Percentiles rank a stretch among this genome's conserved stretches.
phyloP scores from a whole-genome alignment of 1,140 invertebrate genomes.

The Cryptotermes secundus region DNA sequence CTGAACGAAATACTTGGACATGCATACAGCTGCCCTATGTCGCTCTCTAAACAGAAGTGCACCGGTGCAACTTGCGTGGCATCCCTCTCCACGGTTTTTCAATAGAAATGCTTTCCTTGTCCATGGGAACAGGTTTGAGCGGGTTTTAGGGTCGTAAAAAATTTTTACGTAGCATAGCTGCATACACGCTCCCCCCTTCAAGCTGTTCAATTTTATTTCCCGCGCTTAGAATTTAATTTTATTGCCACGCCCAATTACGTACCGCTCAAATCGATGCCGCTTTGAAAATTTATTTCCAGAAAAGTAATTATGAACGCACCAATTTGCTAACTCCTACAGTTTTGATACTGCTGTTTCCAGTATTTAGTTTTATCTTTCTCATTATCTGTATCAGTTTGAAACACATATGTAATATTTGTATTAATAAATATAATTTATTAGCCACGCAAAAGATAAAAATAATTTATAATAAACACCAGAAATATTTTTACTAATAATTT shows the following conservation, averaged over 20 bases:
- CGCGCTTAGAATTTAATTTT: background rate
- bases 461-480: background rate
- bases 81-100: background rate
- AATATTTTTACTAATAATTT: background rate
- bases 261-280: background rate
- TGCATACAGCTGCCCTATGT: background rate
- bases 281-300: background rate
- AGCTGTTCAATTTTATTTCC: slow-evolving; percentile 11
- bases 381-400: background rate
- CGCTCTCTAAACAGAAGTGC: background rate
- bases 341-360: background rate
- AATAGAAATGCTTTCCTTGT: background rate
- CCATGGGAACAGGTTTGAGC: background rate
- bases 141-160: background rate
- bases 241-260: background rate
- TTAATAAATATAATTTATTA: background rate
- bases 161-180: too few relatives aligned
- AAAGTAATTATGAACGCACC: background rate
- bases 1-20: background rate
- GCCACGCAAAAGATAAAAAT: background rate
- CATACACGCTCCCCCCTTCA: too few relatives aligned
- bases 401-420: background rate
- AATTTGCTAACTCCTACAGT: background rate
- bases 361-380: background rate
- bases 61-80: background rate